phyloP scores from a whole-genome alignment of 1,140 invertebrate species.

The Pogonognathellus flavescens region DNA sequence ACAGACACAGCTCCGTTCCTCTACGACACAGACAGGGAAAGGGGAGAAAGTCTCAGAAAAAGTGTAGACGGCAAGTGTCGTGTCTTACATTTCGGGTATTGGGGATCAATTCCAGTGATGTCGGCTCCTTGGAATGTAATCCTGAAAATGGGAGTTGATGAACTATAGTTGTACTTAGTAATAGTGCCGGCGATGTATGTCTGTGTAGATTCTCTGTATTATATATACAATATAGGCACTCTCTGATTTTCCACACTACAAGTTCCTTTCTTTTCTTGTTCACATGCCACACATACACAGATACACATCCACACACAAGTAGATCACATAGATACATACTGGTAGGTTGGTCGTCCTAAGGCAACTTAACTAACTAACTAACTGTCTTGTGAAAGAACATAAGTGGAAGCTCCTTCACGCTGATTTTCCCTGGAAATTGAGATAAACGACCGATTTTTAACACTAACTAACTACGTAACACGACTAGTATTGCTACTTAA shows the following conservation, averaged over 20 bases:
- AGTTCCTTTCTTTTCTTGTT: no score
- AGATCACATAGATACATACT: not conserved
- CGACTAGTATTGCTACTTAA: constrained; percentile 22
- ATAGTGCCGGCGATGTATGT: no score
- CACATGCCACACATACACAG: not conserved
- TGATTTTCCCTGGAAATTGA: constrained; percentile 61
- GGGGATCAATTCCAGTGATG: constrained; percentile 47
- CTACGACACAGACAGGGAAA: not conserved
- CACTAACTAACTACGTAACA: constrained; percentile 31
- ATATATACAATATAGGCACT: no score
- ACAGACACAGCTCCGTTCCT: not conserved
- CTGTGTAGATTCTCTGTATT: no score
- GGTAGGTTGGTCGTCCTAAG: not conserved
- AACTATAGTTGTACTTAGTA: constrained; percentile 3
- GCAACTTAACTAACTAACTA: constrained; percentile 23
- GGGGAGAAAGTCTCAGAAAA: constrained; percentile 25
- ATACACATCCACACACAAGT: not conserved
- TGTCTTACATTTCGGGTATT: constrained; percentile 52
- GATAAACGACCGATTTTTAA: constrained; percentile 61
- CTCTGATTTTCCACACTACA: no score
- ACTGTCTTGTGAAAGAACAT: constrained; percentile 32
- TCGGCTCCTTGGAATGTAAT: constrained; percentile 51
- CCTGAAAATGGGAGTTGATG: constrained; percentile 52
- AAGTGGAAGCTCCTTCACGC: constrained; percentile 54
- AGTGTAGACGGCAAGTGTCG: constrained; percentile 41